These are phyloP conservation scores for Turdus rufiventris DNA, from an alignment of 2,113 vertebrate species.

Conservation along the genomic window DNA sequence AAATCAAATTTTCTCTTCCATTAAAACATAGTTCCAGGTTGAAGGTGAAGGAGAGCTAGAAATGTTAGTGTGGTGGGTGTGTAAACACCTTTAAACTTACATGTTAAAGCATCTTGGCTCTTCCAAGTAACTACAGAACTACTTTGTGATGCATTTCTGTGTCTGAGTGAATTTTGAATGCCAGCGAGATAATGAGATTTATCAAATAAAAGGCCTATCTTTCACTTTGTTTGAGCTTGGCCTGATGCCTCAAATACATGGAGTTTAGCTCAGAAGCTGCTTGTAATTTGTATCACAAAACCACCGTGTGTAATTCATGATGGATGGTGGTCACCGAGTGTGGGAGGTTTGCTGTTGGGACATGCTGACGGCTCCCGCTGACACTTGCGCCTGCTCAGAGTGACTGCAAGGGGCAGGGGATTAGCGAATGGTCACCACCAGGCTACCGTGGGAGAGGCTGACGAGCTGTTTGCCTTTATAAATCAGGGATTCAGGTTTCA, in stretches of 20 bases:
- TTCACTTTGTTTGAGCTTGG: conserved; percentile 38
- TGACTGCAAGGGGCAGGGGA: neutral
- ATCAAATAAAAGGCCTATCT: conserved; percentile 45
- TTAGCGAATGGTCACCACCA: fast-evolving
- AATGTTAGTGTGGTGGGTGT: neutral
- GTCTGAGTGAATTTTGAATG: conserved; percentile 40
- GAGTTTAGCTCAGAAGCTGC: neutral
- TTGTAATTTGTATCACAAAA: conserved; percentile 5
- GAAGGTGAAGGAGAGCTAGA: neutral
- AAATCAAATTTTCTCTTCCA: neutral
- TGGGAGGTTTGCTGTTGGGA: neutral
- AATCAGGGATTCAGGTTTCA: neutral
- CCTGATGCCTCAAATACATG: conserved; percentile 16
- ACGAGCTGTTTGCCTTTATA: neutral
- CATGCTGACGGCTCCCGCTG: neutral
- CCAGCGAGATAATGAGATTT: conserved; percentile 29
- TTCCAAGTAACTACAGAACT: neutral
- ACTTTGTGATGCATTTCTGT: neutral
- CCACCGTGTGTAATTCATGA: neutral
- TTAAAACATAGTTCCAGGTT: neutral
- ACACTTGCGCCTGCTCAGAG: neutral
- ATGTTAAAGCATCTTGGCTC: neutral
- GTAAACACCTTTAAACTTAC: neutral
- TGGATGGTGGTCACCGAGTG: neutral
- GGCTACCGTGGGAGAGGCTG: neutral